Percentiles rank a stretch among this genome's conserved stretches.
Conservation (phyloP, 2,797 vertebrate species). For the Paratrypauchen microcephalus region DNA sequence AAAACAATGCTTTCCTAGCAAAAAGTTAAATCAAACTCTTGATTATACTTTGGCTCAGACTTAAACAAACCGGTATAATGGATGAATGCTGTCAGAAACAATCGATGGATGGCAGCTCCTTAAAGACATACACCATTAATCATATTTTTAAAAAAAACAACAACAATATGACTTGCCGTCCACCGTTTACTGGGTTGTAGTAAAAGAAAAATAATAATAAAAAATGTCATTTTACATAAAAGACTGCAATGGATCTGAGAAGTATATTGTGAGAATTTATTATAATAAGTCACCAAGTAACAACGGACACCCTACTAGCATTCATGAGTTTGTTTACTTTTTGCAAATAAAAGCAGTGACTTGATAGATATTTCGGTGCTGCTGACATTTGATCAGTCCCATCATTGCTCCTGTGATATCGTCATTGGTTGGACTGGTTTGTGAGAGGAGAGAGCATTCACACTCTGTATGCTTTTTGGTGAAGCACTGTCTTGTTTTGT, state of each 20-base stretch:
- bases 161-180: conserved; percentile 1
- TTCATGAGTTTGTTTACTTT: neutral
- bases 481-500: conserved; percentile 72
- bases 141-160: neutral
- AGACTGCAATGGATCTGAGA: neutral
- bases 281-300: neutral
- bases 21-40: conserved; percentile 66
- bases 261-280: too few relatives aligned
- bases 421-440: conserved; percentile 29
- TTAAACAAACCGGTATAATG: conserved; percentile 16
- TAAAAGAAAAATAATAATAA: neutral
- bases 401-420: neutral
- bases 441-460: conserved; percentile 67
- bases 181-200: neutral
- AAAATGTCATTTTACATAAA: neutral
- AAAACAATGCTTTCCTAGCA: conserved; percentile 66
- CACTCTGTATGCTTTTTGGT: conserved; percentile 65
- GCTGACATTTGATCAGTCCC: neutral
- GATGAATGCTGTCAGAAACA: conserved; percentile 7
- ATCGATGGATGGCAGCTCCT: conserved; percentile 4
- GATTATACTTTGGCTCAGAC: conserved; percentile 12
- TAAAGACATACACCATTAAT: neutral
- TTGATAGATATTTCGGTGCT: neutral
- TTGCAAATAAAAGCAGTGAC: neutral
- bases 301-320: neutral